Conservation (phyloP, 2,797 vertebrate genomes). For the Phalanger gymnotis region DNA sequence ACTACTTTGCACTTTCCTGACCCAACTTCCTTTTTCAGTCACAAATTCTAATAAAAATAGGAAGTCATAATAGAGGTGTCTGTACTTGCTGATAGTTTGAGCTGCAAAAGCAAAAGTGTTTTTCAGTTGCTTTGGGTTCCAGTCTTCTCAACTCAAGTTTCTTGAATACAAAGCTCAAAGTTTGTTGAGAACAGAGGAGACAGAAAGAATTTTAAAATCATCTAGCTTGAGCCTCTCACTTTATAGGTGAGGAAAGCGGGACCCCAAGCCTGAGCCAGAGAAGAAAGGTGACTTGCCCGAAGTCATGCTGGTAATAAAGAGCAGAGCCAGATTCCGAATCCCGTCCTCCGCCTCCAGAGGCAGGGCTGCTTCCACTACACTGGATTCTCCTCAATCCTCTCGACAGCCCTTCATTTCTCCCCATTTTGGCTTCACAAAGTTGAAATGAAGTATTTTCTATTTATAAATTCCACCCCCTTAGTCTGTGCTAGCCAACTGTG, state of each 20-base stretch:
- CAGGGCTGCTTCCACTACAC: too few relatives aligned
- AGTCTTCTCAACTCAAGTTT: background rate
- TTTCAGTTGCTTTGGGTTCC: background rate
- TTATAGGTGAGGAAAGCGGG: background rate
- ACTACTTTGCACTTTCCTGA: background rate
- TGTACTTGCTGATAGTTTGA: background rate
- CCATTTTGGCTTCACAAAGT: background rate
- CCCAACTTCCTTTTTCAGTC: background rate
- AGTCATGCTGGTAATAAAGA: background rate
- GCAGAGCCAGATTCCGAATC: background rate
- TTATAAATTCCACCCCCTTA: background rate
- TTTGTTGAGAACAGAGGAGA: background rate
- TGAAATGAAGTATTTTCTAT: background rate
- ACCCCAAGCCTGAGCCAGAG: background rate
- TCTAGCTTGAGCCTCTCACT: background rate
- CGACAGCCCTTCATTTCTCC: background rate
- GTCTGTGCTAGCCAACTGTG: background rate
- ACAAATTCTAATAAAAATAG: constrained; percentile 7
- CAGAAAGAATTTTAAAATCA: background rate
- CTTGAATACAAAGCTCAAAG: background rate
- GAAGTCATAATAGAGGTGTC: background rate
- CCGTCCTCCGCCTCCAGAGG: background rate
- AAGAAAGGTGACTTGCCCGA: background rate
- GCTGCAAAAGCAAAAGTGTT: background rate
- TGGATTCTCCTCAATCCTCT: background rate